Base-by-base conservation (phyloP, 2,888 invertebrate species). In the Heliconius hortense region DNA sequence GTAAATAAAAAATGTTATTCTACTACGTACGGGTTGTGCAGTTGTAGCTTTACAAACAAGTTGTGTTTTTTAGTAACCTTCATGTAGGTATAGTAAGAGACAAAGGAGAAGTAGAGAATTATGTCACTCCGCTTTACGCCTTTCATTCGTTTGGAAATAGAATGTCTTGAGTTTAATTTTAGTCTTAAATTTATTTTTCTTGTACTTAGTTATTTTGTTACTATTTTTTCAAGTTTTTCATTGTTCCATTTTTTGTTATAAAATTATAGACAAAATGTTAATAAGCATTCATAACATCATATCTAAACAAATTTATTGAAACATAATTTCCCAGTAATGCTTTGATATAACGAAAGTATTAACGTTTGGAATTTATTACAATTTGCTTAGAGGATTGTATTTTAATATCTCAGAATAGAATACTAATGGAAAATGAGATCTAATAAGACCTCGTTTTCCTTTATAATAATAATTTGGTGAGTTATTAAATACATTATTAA, bases 1-100 rank as follows among this genome's bases (percentile, higher is more conserved):
- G 82, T 85, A 82, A 84, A 85, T 84, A 85, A 85, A 86, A 85
- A 79, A 80, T 80, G 77, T 81, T 79, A 78, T 75, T 76, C 76
- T 21, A 28, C n/a, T 63, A 15, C 48, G 62, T 56, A 39, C 35
- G 63, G 43, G 66, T 35, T 64, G 35, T 43, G 43, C 24, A 39
- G 35, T 39, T 39, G 35, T 35, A 35, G 64, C 5, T n/a, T 2
- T 39, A 64, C 35, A 63, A 31, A 63, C 63, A 63, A 63, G 28
- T 62, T 62, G 28, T 63, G 21, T 63, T 63, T 64, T 63, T 21
- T n/a, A 21, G 63, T 35, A 64, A 64, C 21, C 63, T 64, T 64
- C 11, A 35, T 35, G 1, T 64, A 35, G 31, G 18, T 48, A 48
- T 48, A 11, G n/a, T 63, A 39, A 13, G 13, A 15, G n/a, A 24